Evolutionary conservation across 2,888 invertebrate genomes (phyloP).

Genomic region (Marronus borbonicus): DNA sequence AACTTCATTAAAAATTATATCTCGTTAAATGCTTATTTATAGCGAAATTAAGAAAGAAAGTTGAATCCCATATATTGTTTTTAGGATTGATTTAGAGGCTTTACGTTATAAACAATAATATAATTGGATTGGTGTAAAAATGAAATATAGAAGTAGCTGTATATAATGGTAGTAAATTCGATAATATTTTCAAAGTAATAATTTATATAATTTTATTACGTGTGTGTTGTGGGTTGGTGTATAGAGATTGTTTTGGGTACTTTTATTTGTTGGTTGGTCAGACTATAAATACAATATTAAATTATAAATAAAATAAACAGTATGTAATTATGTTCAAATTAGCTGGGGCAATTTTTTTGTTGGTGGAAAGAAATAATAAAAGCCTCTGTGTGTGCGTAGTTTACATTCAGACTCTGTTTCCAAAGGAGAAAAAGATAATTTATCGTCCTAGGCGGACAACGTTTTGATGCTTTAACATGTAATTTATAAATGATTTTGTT

Average conservation of each 20-base stretch:
- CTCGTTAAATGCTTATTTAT: too few relatives aligned
- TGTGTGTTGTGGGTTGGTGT: conserved; percentile 31
- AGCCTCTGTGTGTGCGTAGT: conserved; percentile 54
- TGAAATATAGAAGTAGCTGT: conserved; percentile 1
- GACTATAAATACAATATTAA: conserved; percentile 54
- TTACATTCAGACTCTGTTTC: conserved; percentile 54
- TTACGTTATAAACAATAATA: conserved; percentile 1
- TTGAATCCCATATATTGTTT: too few relatives aligned
- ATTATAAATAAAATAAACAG: conserved; percentile 60
- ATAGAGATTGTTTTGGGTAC: conserved; percentile 14
- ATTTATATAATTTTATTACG: conserved; percentile 49
- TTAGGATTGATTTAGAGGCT: neutral
- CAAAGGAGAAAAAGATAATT: conserved; percentile 67
- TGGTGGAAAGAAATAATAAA: conserved; percentile 56
- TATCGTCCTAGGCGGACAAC: conserved; percentile 70
- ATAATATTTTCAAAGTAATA: conserved; percentile 40
- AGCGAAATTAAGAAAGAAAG: too few relatives aligned
- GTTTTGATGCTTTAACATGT: conserved; percentile 70
- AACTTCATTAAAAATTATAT: too few relatives aligned
- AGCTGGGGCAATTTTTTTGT: conserved; percentile 55
- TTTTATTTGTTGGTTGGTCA: conserved; percentile 41
- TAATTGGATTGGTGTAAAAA: neutral
- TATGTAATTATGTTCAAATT: conserved; percentile 59
- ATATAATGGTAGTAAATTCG: conserved; percentile 16
- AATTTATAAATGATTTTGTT: conserved; percentile 71